Base-by-base conservation (phyloP, 2,113 vertebrate genomes). In the Tragelaphus buxtoni region DNA sequence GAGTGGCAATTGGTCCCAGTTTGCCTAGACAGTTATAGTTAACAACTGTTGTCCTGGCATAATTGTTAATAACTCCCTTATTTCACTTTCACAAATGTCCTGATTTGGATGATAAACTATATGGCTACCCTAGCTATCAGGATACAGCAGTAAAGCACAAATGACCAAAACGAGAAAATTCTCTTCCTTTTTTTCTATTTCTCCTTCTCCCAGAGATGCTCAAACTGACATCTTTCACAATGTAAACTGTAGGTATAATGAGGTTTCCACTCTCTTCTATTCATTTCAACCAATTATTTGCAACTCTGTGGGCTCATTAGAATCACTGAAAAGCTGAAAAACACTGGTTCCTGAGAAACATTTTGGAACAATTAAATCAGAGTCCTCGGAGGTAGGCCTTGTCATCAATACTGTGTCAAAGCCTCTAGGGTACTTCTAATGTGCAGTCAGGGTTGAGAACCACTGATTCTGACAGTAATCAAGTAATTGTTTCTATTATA, bases 301-400 rank as follows among this genome's bases (percentile, higher is more conserved):
- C 82, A 94, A 63, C 30, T 13, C 74, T 93, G 60, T 35, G 14
- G 61, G 35, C 65, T 94, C 45, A 51, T 53, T 69, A 93, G 63
- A 96, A 90, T 94, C 55, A 81, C 26, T 63, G 42, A 95, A 86
- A 90, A 90, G 11, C 26, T 74, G 60, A 58, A 76, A 94, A 86
- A 95, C 69, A 84, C 11, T 81, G 87, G 42, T 90, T n/a, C 28
- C 55, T 86, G 53, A 90, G 53, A 82, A 92, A 35, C 30, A 82
- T 61, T 69, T 84, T 94, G 9, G 24, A 95, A 95, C 65, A 96
- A 94, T 90, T 94, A 90, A 96, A 90, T 87, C 35, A 80, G 35
- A 49, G 42, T 63, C n/a, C 94, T 45, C 47, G 20, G 65, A 95
- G 45, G 69, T 77, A 18, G 61, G 20, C 9, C 13, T 95, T 49